Evolutionary conservation across 2,888 invertebrate species (phyloP), one percentile per base, ranked within the genome.

Genomic region (Galerucella calmariensis): DNA sequence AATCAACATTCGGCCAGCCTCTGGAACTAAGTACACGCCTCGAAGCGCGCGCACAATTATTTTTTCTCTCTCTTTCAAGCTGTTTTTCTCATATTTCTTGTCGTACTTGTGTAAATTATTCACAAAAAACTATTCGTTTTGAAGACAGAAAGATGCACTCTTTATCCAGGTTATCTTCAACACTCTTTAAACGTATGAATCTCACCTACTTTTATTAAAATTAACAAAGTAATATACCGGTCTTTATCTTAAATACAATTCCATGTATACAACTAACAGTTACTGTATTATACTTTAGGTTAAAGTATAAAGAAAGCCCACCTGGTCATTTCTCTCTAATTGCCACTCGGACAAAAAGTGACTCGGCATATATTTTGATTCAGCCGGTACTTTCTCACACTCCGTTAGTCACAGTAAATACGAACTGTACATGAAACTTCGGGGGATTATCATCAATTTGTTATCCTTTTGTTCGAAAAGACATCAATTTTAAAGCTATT

Each of bases 331-430:
- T 59, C 72, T 72, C 72, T 66, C 59, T 72, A 72, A 66, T 72
- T 71, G 71, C 71, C 41, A 65, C 41, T 66, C 67, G 72, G 72
- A 72, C 72, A 72, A 72, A 72, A 67, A 72, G 73, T 78, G 78
- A 78, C 78, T 78, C 69, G 76, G 73, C 78, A 74, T 78, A 27
- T 27, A 73, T 65, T 61, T 58, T 20, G 41, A 75, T 72, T 69
- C 69, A 73, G 80, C 81, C 81, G 78, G 77, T 78, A 83, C 84
- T 83, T 86, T 86, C 86, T 85, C 86, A 86, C 86, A 85, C 84
- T 84, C 84, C 83, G 85, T 86, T 86, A 85, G 85, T 83, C 83
- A 84, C 84, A 85, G 84, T 81, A 85, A 86, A 86, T 83, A 83
- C 78, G 84, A 84, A 85, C 84, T 82, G 82, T 80, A 83, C 84